phyloP scores from a whole-genome alignment of 1,140 invertebrate species.

The Lamellibrachia luymesi region DNA sequence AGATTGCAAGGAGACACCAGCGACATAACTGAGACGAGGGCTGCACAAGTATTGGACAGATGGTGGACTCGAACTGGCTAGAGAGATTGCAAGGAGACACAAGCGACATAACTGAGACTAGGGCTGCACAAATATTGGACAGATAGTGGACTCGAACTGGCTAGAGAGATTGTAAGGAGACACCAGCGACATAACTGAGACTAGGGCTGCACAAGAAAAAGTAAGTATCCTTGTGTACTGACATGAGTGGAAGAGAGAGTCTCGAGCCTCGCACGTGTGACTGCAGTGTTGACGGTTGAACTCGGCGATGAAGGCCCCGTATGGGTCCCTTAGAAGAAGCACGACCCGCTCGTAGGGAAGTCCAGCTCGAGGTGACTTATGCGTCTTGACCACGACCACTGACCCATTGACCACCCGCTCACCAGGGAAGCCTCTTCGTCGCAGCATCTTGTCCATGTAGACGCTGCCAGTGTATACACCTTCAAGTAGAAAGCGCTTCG shows the following conservation, averaged over 20 bases:
- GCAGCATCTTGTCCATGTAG: constrained; percentile 70
- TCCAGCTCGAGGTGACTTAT: neutral
- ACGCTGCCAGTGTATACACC: constrained; percentile 58
- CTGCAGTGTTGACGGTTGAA: constrained; percentile 72
- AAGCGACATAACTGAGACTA: no score
- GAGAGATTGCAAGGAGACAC: no score
- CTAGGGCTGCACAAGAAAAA: no score
- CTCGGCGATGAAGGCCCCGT: constrained; percentile 55
- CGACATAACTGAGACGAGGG: no score
- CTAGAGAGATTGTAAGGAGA: no score
- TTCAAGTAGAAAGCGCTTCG: constrained; percentile 40
- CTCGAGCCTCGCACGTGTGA: constrained; percentile 67
- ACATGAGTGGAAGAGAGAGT: neutral
- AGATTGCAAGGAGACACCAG: no score
- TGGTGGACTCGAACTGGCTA: no score
- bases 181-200: no score
- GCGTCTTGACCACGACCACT: constrained; percentile 65
- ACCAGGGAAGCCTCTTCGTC: constrained; percentile 75
- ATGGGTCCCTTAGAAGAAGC: constrained; percentile 35
- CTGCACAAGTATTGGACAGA: no score
- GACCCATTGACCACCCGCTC: constrained; percentile 74
- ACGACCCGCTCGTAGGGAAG: constrained; percentile 14
- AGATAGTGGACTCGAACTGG: no score
- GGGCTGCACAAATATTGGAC: no score
- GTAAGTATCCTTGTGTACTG: neutral